Evolutionary conservation across 2,113 vertebrate genomes (phyloP).

Genomic region (Echinops telfairi): DNA sequence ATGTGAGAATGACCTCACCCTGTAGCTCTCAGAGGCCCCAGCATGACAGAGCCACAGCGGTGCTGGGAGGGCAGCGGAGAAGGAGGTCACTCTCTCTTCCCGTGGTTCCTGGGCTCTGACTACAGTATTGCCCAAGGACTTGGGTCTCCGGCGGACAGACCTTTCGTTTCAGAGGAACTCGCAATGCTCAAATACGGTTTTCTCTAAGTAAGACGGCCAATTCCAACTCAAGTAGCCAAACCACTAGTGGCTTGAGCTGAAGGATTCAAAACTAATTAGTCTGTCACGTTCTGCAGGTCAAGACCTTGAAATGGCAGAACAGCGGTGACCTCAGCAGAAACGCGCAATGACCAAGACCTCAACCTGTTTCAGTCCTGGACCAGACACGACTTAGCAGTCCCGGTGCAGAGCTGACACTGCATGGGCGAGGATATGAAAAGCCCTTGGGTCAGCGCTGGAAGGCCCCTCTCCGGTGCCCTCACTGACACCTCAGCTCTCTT

Average conservation of each 20-base stretch:
- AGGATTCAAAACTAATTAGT: neutral
- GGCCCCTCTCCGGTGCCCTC: neutral
- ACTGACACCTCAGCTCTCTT: neutral
- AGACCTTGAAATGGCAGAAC: neutral
- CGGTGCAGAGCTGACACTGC: neutral
- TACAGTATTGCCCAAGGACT: neutral
- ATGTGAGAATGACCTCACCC: neutral
- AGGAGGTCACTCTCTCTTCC: too few relatives aligned
- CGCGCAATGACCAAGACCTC: neutral
- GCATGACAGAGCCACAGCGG: neutral
- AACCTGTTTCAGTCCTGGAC: neutral
- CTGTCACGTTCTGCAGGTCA: neutral
- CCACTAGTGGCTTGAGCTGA: neutral
- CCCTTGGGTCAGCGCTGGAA: too few relatives aligned
- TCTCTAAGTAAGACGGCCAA: neutral
- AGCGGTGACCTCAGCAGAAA: neutral
- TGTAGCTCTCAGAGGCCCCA: slow-evolving; percentile 21
- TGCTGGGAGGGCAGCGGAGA: neutral
- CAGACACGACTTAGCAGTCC: neutral
- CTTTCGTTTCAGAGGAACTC: neutral
- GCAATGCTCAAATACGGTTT: neutral
- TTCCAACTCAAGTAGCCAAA: neutral
- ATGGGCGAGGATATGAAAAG: neutral
- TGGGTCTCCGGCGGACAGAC: neutral
- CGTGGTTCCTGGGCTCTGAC: neutral